Conservation (phyloP, 2,113 vertebrate species). For the Mystacornis crossleyi region DNA sequence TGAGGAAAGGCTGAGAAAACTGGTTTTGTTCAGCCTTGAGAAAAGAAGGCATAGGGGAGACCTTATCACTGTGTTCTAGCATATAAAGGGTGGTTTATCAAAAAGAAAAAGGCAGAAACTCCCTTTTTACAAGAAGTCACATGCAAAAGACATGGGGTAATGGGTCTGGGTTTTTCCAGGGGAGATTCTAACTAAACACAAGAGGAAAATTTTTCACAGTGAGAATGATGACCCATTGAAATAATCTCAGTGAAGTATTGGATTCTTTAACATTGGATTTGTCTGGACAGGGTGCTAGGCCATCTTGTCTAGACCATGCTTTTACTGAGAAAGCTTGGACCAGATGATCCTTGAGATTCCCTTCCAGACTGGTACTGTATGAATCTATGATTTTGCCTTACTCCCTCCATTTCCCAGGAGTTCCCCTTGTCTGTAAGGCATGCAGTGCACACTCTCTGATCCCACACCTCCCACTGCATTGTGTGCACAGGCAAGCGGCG, state of each 20-base stretch:
- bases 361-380: not conserved
- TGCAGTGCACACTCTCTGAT: not conserved
- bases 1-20: not conserved
- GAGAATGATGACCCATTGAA: not conserved
- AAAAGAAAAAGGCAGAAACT: not conserved
- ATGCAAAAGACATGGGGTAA: not conserved
- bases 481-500: rapidly evolving
- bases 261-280: not conserved
- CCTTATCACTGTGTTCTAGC: not conserved
- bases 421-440: not conserved
- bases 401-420: not conserved
- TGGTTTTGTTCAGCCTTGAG: not conserved
- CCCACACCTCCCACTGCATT: not conserved
- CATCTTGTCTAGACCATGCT: not conserved
- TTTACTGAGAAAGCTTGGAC: not conserved
- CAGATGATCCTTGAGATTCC: not conserved
- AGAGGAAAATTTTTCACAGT: not conserved
- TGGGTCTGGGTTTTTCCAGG: not conserved
- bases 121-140: not conserved
- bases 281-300: not conserved
- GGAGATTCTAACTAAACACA: not conserved
- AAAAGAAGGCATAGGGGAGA: not conserved
- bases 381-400: not conserved
- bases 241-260: not conserved
- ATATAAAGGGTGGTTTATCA: not conserved